Evolutionary conservation across 2,797 vertebrate genomes (phyloP).

Genomic region (Microtus californicus): DNA sequence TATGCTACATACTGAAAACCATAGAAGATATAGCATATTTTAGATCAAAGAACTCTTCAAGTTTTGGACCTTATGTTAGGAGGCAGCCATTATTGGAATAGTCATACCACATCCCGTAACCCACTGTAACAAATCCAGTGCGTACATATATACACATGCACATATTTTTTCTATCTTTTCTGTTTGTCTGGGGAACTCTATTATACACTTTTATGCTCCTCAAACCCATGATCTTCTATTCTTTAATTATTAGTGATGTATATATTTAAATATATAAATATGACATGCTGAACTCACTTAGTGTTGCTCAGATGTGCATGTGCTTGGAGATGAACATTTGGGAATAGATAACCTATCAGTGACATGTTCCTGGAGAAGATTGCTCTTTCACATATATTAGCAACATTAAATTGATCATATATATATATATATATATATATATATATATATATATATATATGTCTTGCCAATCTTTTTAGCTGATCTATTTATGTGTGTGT

Average conservation of each 20-base stretch:
- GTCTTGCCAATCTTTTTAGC: too few relatives aligned
- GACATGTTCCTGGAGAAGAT: not conserved
- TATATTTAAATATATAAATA: not conserved
- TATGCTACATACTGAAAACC: not conserved
- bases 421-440: not conserved
- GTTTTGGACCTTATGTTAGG: not conserved
- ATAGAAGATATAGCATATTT: not conserved
- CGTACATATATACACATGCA: not conserved
- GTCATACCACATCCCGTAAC: not conserved
- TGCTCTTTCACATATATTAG: not conserved
- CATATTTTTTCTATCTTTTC: not conserved
- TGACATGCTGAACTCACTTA: not conserved
- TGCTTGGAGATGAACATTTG: not conserved
- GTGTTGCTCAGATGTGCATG: not conserved
- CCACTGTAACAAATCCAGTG: not conserved
- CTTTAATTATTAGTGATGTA: not conserved
- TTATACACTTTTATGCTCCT: not conserved
- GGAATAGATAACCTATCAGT: not conserved
- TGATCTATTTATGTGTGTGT: too few relatives aligned
- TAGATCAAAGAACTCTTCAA: not conserved
- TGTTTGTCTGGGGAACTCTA: not conserved
- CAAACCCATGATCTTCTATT: not conserved
- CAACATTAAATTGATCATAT: not conserved
- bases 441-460: too few relatives aligned
- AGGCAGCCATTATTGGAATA: not conserved